Conservation (phyloP, 2,888 invertebrate species). For the Idaea straminata region DNA sequence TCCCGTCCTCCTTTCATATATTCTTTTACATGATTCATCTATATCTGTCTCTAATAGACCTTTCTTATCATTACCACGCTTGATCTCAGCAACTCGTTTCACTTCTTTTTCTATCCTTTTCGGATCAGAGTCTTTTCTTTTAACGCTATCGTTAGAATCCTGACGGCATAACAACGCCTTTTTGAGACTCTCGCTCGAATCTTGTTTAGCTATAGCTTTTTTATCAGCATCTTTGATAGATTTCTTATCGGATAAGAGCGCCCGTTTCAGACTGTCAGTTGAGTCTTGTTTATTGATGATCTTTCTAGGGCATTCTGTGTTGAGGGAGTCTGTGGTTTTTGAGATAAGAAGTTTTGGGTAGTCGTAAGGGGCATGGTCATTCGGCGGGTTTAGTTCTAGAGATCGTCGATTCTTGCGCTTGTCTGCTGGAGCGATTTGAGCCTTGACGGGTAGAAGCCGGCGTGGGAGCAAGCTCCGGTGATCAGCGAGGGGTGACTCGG, state of each 20-base stretch:
- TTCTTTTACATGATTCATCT: constrained; percentile 65
- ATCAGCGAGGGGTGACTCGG: constrained; percentile 78
- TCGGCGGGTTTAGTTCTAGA: constrained; percentile 71
- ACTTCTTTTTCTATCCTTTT: constrained; percentile 57
- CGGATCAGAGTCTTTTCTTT: constrained; percentile 59
- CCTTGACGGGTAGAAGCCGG: constrained; percentile 70
- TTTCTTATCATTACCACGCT: constrained; percentile 68
- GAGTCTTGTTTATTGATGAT: constrained; percentile 72
- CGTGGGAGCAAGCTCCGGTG: constrained; percentile 75
- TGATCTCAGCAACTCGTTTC: constrained; percentile 56
- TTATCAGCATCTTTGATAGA: constrained; percentile 57
- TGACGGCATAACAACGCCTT: constrained; percentile 65
- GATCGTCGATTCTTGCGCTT: constrained; percentile 73
- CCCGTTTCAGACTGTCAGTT: constrained; percentile 67
- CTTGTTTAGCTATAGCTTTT: constrained; percentile 60
- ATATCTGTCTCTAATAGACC: constrained; percentile 68
- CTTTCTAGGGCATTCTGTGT: constrained; percentile 72
- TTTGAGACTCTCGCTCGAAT: constrained; percentile 69
- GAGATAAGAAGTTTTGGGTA: constrained; percentile 75
- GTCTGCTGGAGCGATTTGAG: constrained; percentile 71
- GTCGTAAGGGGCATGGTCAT: constrained; percentile 65
- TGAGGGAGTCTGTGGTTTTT: constrained; percentile 73
- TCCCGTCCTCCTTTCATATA: constrained; percentile 71
- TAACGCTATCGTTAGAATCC: constrained; percentile 70
- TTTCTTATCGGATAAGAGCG: constrained; percentile 67